Base-by-base conservation (phyloP, 2,888 invertebrate species). In the Lasius fuliginosus region DNA sequence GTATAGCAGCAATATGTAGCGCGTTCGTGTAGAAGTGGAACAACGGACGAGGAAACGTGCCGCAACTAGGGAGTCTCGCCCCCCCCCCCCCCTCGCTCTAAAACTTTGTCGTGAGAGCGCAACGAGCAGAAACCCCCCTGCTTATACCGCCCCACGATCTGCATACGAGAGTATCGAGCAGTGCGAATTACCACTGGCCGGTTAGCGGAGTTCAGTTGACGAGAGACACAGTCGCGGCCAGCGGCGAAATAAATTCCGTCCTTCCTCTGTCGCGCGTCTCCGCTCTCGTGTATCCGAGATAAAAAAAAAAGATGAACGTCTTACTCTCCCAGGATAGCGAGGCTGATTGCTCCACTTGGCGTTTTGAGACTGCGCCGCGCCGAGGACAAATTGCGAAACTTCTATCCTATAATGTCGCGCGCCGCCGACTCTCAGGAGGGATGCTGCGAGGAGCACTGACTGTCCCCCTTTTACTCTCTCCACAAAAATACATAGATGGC, bases 331-430 rank as follows among this genome's bases (percentile, higher is more conserved):
- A 84, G 89, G 85, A 86, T 82, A 77, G 71, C 87, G 75, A 46
- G 36, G 85, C 81, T 89, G 88, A 89, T 88, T 85, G 89, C 89
- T 83, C 74, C 86, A 62, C 87, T 85, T 79, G 89, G 87, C 87
- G 76, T 87, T 89, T 89, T 87, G 86, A 83, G 73, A 71, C 53
- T 42, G 86, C 60, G 56, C 56, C 60, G 40, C 68, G 58, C 56
- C 71, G 73, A 53, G 33, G 67, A 87, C 83, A 89, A 88, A 89
- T 89, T 84, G 85, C 86, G 74, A 85, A 86, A 88, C 87, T 84
- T 75, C 75, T 65, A 27, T 46, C 30, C 65, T 83, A 77, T 75
- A 85, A 83, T 56, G 85, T 65, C 82, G 86, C 82, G 84, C 81
- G 36, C 60, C 30, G 62, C 36, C 23, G 79, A 65, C 62, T 83